Evolutionary conservation across 2,888 invertebrate genomes (phyloP), one percentile per base, ranked within the genome.

Genomic region (Sericinus montela): DNA sequence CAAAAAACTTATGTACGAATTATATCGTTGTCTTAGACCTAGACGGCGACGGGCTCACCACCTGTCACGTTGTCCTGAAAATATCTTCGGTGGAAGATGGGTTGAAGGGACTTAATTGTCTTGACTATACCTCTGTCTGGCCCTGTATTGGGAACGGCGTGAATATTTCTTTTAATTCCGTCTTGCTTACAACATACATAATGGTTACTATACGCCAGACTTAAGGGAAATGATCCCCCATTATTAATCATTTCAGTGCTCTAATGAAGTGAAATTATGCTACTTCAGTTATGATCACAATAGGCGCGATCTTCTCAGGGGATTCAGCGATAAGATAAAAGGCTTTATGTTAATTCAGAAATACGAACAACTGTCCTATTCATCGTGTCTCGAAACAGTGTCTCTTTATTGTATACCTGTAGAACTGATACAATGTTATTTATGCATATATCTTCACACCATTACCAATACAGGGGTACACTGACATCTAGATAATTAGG

Each of bases 181-280:
- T 45, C 23, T 39, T 39, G 32, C 19, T 32, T 13, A 37, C 3
- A 19, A 29, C 10, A 19, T 10, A 13, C 23, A 39, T 16, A 11
- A 62, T 79, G 67, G 81, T 53, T 53, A 58, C 65, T 56, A 42
- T 53, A 63, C 45, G 54, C 37, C 53, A 57, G 58, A 55, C 64
- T 65, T 65, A 73, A 67, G 59, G 66, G 63, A 63, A 69, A 65
- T 80, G 74, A 84, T 82, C 80, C 77, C n/a, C 79, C 62, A 73
- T 84, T 81, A 86, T 88, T 87, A 87, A 87, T 88, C 80, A 87
- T 87, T 84, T 77, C 75, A 76, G 75, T 78, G 78, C 75, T 75
- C 77, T 82, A 86, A 87, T 86, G 80, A 84, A 83, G 80, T 72
- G 69, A 80, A 85, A 85, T 88, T 86, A 88, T 88, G 83, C 82